Evolutionary conservation across 2,797 vertebrate genomes (phyloP), one percentile per base, ranked within the genome.

Genomic region (Cygnus olor): DNA sequence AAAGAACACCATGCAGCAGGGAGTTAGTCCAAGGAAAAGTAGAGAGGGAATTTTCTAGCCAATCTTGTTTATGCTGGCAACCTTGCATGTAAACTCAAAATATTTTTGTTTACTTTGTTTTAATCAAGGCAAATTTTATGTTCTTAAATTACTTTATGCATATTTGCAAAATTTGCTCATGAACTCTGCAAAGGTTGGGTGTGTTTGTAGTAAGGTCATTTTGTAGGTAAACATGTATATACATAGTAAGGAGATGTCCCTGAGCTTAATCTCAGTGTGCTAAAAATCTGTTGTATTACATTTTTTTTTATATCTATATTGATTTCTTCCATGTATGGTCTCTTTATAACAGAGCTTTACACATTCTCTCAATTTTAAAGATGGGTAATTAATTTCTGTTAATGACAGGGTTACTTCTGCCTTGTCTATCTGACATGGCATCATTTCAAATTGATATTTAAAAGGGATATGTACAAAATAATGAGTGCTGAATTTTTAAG

Each of bases 61-160:
- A 24, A 24, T 76, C 78, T 79, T 81, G 27, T 84, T 93, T 91
- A 81, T 72, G 22, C 36, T 92, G 82, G 69, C 54, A 93, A 84
- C 7, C 20, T 82, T 90, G 30, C 58, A 73, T 16, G 11, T 70
- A 72, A 93, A 70, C 30, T 80, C 61, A 57, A 85, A 91, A 86
- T 86, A 78, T 79, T 90, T 90, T 85, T 85, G 32, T 68, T 94
- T 88, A 53, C 32, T 69, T 90, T 86, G 17, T 91, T 74, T 86
- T 70, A 79, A 82, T 56, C 18, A 78, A 5, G 27, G 27, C 24
- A 89, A 66, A 72, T 72, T 76, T 88, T 81, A 70, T 73, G n/a
- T 36, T 86, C 73, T 86, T 94, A 36, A 70, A 54, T 84, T 65
- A 44, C 47, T 85, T 80, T 45, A 65, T 56, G 19, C 36, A 17